Evolutionary conservation across 1,140 invertebrate species (phyloP), one percentile per base, ranked within the genome.

Genomic region (Leptinotarsa lineolata): DNA sequence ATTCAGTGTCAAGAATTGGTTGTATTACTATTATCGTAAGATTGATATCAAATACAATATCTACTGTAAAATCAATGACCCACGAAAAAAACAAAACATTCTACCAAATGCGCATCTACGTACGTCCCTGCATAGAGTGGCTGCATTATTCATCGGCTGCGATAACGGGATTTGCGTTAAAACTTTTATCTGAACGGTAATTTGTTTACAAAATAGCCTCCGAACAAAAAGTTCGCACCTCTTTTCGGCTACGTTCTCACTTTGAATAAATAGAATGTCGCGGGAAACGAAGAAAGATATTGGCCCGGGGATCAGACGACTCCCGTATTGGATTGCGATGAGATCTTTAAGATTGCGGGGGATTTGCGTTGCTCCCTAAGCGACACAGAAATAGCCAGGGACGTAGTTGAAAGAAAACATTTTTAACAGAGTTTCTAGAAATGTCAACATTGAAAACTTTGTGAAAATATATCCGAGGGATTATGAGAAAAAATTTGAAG

Each of bases 341-440:
- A 82, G 81, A 84, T 83, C 81, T 82, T 78, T 70, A 82, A 83
- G 83, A 84, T 84, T 84, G 83, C 83, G 80, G 81, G 83, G 83
- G 82, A 83, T 84, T 84, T 83, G 80, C 80, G 78, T 74, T 74
- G 77, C 80, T 82, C 82, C 82, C 83, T 82, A 82, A 84, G 81
- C 83, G 83, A 83, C 82, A 81, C 82, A 84, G 81, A 83, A 82
- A 81, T 81, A 82, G 81, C 80, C 81, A 81, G 63, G 63, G 63
- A 39, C 63, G 63, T 65, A 22, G 22, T 54, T 54, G 16, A 16
- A 4, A 54, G 16, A 54, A 18, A 54, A 54, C 16, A 1, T 54
- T 4, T n/a, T 48, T 54, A 46, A n/a, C n/a, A n/a, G n/a, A n/a
- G n/a, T n/a, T n/a, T n/a, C n/a, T n/a, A n/a, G n/a, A n/a, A n/a